A percentile compares a stretch with the other conserved stretches of the same genome.
Conservation (phyloP, 35 echinoderm and acorn worm species). For the Acanthaster planci region DNA sequence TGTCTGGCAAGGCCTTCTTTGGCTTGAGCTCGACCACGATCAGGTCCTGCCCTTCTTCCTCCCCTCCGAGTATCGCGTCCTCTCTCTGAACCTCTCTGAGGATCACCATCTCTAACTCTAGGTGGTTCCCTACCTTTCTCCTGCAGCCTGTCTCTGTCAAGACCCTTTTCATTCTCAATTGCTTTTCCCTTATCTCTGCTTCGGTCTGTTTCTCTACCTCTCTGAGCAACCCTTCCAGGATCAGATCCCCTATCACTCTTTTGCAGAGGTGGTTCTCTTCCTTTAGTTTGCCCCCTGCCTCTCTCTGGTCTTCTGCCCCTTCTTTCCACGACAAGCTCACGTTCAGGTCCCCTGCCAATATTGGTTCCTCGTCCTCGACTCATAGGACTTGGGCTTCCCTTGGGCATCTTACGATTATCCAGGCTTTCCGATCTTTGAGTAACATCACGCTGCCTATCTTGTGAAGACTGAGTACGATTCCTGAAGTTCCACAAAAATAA, state of each 20-base stretch:
- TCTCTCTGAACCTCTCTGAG: conserved; percentile 4
- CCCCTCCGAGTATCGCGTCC: conserved; percentile 21
- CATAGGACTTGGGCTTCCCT: background rate
- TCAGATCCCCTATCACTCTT: background rate
- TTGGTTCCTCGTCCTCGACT: background rate
- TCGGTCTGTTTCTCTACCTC: background rate
- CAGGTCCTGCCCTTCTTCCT: background rate
- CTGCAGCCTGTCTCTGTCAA: background rate
- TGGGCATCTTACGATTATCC: background rate
- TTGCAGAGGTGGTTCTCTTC: background rate
- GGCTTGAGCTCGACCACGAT: conserved; percentile 33
- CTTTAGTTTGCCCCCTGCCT: background rate
- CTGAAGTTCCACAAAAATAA: background rate
- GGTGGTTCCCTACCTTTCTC: conserved; percentile 7
- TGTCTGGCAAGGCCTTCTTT: conserved; percentile 23
- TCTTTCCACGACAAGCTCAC: background rate
- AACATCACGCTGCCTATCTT: background rate
- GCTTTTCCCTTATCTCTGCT: background rate
- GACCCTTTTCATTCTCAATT: background rate
- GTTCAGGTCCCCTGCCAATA: background rate
- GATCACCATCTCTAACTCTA: conserved; percentile 32
- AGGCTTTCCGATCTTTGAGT: background rate
- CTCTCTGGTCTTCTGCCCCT: background rate
- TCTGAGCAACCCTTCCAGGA: background rate
- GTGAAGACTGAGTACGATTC: background rate